Base-by-base conservation (phyloP, 2,888 invertebrate species). In the Apamea epomidion region DNA sequence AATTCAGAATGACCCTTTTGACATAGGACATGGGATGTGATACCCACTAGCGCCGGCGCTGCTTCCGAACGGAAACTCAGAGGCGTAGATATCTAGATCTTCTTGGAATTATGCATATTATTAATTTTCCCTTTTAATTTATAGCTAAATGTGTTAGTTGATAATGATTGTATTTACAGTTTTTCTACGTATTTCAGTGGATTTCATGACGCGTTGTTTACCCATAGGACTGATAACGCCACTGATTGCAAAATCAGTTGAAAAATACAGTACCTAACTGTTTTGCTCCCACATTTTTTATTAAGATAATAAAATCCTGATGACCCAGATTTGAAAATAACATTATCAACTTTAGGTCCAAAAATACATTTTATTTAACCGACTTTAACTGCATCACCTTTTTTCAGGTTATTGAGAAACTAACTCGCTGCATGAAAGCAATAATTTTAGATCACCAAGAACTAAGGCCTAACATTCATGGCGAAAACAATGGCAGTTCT, bases 391-490 rank as follows among this genome's bases (percentile, higher is more conserved):
- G 16, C 42, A 14, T 14, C 2, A 0, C 8, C 51, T 25, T 67
- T 14, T 76, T 80, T 32, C 51, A 96, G 96, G 96, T 96, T 8
- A 94, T 95, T 54, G 95, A 96, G 83, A 96, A 95, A 88, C 85
- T 96, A 18, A 91, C 87, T 25, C 87, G 92, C 7, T 92, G 90
- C 72, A 92, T 94, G 92, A 93, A 90, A 77, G 88, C 89, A 7
- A 91, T 94, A 48, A 92, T 94, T 42, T 45, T 78, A 6, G 92
- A 94, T 81, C 88, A 92, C 79, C 78, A 87, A 82, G 85, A 89
- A 72, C 4, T 48, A 54, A 71, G 29, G 65, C 18, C 18, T 21
- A 64, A 58, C 21, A 54, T 29, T 74, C 25, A 58, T 67, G 21
- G 16, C 4, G 65, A 21, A 4, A 58, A 76, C 32, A 42, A 77